Evolutionary conservation across 2,888 invertebrate species (phyloP), one percentile per base, ranked within the genome.

Genomic region (Byasa hedistus): DNA sequence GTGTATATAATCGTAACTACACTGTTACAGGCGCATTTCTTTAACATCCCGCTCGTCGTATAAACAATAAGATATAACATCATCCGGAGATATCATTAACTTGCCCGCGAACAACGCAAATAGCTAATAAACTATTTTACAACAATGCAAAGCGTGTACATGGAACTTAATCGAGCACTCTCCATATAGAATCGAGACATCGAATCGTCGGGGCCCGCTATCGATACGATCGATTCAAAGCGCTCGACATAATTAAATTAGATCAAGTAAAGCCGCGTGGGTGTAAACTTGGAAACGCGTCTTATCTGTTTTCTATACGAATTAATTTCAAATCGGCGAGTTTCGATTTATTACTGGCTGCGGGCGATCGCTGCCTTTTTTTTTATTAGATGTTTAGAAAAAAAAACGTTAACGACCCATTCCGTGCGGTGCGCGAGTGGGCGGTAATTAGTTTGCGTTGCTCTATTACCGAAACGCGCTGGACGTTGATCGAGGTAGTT

Each of bases 341-440:
- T 83, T 84, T 82, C 81, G 76, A 76, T 84, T 85, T 83, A 85
- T 80, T 73, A 72, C 70, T 69, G 21, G 84, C 85, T 73, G 44
- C 67, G 63, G 82, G 86, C 83, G 67, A 58, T 66, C 32, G 57
- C 48, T 36, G 57, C 63, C 61, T 55, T 61, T 64, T 66, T 64
- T 55, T 61, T 68, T 60, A 64, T 65, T 51, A 64, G 65, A 57
- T 63, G 39, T 32, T 32, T 32, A 32, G 10, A 32, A 32, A n/a
- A 51, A 64, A 64, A 61, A 61, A 61, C 64, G 64, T 64, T 66
- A 68, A 65, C 65, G 65, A 68, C 60, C 61, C 39, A 54, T 58
- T 55, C 51, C 39, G 27, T 61, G 44, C n/a, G 27, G 60, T 24
- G 61, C 68, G 57, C 63, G 57, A 63, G 65, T 66, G 61, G 66